Conservation (phyloP, 2,113 vertebrate genomes). For the Calyptomena viridis region DNA sequence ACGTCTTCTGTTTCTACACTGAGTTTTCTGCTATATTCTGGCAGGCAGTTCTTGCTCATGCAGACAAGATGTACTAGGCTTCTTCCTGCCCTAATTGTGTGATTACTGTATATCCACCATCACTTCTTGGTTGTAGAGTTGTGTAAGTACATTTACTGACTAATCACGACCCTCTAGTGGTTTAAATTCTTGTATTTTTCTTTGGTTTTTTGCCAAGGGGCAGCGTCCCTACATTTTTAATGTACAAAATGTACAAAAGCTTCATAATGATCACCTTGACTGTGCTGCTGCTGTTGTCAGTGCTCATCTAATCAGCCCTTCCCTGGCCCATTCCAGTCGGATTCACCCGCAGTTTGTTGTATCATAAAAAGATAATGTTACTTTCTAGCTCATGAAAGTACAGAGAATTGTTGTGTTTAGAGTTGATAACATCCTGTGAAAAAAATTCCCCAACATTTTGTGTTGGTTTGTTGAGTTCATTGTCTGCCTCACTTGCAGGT, state of each 20-base stretch:
- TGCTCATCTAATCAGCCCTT: background rate
- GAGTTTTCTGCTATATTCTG: background rate
- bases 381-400: background rate
- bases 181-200: background rate
- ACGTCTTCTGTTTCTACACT: background rate
- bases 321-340: background rate
- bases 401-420: background rate
- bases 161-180: background rate
- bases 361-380: background rate
- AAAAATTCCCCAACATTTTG: background rate
- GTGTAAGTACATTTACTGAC: background rate
- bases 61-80: background rate
- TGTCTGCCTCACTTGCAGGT: background rate
- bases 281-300: background rate
- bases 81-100: background rate
- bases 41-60: background rate
- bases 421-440: background rate
- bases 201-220: background rate
- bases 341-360: background rate
- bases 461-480: background rate
- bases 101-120: background rate
- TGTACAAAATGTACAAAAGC: background rate
- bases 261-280: background rate
- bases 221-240: background rate
- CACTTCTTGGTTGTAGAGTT: background rate